Percentiles rank a stretch among this genome's conserved stretches.
Evolutionary conservation across 2,113 vertebrate genomes (phyloP).

Genomic region (Himantopus leucocephalus): DNA sequence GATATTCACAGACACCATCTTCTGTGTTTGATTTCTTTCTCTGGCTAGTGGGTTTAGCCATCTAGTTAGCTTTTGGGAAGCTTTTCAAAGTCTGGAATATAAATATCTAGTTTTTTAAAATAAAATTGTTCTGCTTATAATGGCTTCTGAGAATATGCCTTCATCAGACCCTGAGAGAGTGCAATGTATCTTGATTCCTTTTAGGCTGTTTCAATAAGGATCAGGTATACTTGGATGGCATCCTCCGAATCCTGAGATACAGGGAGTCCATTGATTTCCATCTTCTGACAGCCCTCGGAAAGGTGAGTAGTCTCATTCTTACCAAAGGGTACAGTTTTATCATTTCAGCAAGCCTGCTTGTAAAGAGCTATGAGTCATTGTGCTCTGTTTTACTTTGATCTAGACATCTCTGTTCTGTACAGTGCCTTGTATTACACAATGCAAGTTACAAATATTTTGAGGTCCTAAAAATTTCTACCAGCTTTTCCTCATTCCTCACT

Average conservation of each 20-base stretch:
- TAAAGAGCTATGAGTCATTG: not conserved
- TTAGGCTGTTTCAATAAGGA: constrained; percentile 96
- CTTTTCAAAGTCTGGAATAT: not conserved
- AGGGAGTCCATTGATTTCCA: constrained; percentile 89
- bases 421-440: not conserved
- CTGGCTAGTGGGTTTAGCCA: not conserved
- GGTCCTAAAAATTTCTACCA: not conserved
- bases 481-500: not conserved
- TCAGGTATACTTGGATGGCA: constrained; percentile 93
- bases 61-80: not conserved
- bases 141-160: not conserved
- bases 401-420: not conserved
- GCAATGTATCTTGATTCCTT: not conserved
- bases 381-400: not conserved
- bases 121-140: not conserved
- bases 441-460: not conserved
- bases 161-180: not conserved
- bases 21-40: not conserved
- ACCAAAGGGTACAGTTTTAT: not conserved
- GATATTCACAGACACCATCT: not conserved
- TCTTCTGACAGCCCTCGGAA: constrained; percentile 89
- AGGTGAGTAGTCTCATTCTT: constrained; percentile 74
- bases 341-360: not conserved
- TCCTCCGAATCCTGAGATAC: constrained; percentile 88
- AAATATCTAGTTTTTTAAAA: not conserved